Conservation (phyloP, 1,140 invertebrate species). For the Wiebesia pumilae region DNA sequence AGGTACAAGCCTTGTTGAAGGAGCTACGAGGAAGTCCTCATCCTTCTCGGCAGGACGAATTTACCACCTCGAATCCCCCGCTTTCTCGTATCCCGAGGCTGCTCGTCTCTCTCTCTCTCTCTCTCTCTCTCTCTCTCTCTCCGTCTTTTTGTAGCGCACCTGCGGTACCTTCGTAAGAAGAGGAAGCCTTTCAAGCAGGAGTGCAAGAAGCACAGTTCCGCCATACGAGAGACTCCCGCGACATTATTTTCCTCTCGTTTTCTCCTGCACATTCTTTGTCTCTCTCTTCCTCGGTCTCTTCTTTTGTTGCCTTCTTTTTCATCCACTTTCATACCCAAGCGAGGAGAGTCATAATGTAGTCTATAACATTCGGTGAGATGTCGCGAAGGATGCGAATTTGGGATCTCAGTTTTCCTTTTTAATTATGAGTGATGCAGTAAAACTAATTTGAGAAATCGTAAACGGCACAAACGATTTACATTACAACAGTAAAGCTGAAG, state of each 20-base stretch:
- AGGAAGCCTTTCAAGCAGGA: conserved; percentile 49
- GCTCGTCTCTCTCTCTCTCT: not conserved
- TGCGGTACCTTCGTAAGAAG: not conserved
- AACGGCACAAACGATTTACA: too few species aligned
- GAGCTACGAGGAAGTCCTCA: conserved; percentile 1
- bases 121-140: not conserved
- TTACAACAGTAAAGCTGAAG: too few species aligned
- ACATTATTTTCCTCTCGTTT: conserved; percentile 1
- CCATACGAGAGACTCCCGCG: conserved; percentile 35
- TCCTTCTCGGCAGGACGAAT: conserved; percentile 48
- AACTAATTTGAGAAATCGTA: too few species aligned
- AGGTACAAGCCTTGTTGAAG: conserved; percentile 11
- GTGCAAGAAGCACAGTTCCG: conserved; percentile 57
- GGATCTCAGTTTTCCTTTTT: not conserved
- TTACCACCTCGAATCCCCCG: conserved; percentile 52
- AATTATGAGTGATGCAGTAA: not conserved
- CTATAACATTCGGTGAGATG: not conserved
- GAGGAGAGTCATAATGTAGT: not conserved
- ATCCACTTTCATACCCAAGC: not conserved
- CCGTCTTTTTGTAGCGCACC: not conserved
- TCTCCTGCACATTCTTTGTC: not conserved
- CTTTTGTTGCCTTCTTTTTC: not conserved
- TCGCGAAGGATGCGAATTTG: not conserved
- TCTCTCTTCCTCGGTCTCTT: conserved; percentile 8
- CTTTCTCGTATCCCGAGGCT: conserved; percentile 46